Percentiles rank a stretch among this genome's conserved stretches.
Evolutionary conservation across 92 coral and sea anemone species (phyloP).

Genomic region (Porites lobata): DNA sequence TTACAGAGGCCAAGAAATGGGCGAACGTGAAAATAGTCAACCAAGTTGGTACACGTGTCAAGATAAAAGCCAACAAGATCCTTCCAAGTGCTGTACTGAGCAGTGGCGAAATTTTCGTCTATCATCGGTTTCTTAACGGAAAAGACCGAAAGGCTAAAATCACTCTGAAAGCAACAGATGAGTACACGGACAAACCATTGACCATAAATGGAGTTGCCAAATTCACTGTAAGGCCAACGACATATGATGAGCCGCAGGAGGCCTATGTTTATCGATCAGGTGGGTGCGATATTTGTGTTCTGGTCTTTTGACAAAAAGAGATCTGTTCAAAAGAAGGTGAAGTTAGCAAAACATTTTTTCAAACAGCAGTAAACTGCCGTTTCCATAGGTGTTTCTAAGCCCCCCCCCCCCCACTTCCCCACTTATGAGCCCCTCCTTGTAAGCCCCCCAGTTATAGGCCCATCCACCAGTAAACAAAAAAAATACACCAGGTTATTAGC

Average conservation of each 20-base stretch:
- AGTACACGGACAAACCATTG: constrained; percentile 68
- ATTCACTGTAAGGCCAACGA: constrained; percentile 49
- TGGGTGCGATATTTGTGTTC: background rate
- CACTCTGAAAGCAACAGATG: constrained; percentile 62
- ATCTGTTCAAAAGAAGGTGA: background rate
- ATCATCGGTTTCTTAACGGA: constrained; percentile 68
- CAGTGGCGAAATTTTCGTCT: constrained; percentile 76
- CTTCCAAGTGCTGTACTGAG: constrained; percentile 65
- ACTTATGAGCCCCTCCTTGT: too few relatives aligned
- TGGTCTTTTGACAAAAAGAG: background rate
- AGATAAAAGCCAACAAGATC: constrained; percentile 61
- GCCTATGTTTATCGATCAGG: constrained; percentile 65
- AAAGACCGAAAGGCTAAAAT: constrained; percentile 62
- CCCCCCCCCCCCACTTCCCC: too few relatives aligned
- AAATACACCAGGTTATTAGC: too few relatives aligned
- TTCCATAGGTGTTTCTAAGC: too few relatives aligned
- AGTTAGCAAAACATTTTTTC: background rate
- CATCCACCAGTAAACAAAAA: too few relatives aligned
- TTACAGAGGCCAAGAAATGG: constrained; percentile 75
- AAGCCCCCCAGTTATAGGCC: too few relatives aligned
- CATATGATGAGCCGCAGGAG: constrained; percentile 71
- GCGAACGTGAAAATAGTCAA: constrained; percentile 72
- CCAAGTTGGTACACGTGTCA: constrained; percentile 68
- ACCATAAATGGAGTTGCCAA: constrained; percentile 55
- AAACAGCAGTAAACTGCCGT: too few relatives aligned